Conservation (phyloP, 1,140 invertebrate species). For the Pentalonia nigronervosa region DNA sequence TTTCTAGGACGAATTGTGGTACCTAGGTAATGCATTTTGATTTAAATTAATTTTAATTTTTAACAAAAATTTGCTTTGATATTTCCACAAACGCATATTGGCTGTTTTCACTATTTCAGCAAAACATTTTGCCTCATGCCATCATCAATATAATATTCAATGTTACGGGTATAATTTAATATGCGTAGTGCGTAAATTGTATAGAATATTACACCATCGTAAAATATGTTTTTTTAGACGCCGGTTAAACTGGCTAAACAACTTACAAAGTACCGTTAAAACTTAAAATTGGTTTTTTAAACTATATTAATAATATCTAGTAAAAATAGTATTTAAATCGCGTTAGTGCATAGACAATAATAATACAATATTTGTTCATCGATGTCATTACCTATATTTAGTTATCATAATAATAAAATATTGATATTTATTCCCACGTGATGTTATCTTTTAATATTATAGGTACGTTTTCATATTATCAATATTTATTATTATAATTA, state of each 20-base stretch:
- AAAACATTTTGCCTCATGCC: not conserved
- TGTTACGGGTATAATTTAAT: not conserved
- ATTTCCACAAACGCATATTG: not conserved
- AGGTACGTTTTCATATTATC: not conserved
- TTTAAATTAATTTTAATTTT: no score
- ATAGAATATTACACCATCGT: not conserved
- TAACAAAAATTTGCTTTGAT: not conserved
- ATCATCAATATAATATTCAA: slow-evolving; percentile 18
- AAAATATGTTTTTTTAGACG: not conserved
- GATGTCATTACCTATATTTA: not conserved
- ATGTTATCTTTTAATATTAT: not conserved
- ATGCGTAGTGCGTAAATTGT: not conserved
- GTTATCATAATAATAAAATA: not conserved
- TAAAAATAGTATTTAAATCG: not conserved
- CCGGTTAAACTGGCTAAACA: not conserved
- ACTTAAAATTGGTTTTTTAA: slow-evolving; percentile 13
- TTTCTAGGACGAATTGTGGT: no score
- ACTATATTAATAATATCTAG: not conserved
- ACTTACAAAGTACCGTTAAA: not conserved
- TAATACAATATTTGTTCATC: not conserved
- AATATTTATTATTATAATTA: not conserved
- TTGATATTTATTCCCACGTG: not conserved
- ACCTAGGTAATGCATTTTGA: no score
- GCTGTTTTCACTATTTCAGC: not conserved
- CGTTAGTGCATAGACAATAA: not conserved